phyloP scores from a whole-genome alignment of 2,888 invertebrate species.

The Dichetophora obliterata region DNA sequence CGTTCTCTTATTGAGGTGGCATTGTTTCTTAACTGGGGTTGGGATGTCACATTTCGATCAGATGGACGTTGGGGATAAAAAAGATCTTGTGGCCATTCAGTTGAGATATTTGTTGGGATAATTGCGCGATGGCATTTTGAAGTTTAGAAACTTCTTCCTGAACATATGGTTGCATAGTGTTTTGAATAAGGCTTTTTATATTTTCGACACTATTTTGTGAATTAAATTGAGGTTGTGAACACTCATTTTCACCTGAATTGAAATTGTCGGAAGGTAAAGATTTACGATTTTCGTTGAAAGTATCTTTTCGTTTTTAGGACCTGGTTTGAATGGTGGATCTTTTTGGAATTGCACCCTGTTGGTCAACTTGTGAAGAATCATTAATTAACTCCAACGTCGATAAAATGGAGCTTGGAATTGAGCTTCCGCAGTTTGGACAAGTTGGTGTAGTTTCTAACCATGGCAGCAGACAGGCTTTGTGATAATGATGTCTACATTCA shows the following conservation, averaged over 20 bases:
- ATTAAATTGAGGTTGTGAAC: neutral
- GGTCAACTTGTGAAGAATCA: neutral
- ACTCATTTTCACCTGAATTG: neutral
- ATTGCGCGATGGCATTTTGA: too few species aligned
- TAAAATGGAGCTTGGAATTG: neutral
- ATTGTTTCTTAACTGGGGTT: too few species aligned
- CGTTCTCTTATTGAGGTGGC: too few species aligned
- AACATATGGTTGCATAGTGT: too few species aligned
- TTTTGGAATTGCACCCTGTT: neutral
- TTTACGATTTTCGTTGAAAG: too few species aligned
- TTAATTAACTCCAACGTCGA: neutral
- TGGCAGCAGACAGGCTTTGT: neutral
- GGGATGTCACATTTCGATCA: too few species aligned
- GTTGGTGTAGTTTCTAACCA: neutral
- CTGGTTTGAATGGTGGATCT: too few species aligned
- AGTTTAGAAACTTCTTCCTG: too few species aligned
- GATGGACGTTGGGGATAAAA: too few species aligned
- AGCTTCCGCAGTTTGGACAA: conserved; percentile 6
- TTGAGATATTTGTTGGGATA: conserved; percentile 5
- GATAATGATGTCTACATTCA: conserved; percentile 5
- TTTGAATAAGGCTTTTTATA: too few species aligned
- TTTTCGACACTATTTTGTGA: neutral
- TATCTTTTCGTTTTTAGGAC: too few species aligned
- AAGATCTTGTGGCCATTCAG: conserved; percentile 29
- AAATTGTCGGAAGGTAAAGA: neutral